Evolutionary conservation across 2,113 vertebrate species (phyloP).

Genomic region (Misgurnus anguillicaudatus): DNA sequence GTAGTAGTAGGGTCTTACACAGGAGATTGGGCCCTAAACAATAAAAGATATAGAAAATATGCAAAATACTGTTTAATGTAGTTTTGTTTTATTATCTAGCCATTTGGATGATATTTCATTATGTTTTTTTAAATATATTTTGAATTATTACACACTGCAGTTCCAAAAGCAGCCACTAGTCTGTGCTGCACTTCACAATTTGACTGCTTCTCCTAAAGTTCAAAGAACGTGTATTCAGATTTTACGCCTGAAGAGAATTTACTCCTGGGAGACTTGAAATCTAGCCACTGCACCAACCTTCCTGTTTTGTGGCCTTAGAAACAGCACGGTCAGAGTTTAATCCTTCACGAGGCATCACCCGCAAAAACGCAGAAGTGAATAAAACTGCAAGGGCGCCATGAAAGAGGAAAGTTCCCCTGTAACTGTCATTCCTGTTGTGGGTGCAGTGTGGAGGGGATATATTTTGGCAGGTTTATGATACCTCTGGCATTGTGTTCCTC

Average conservation of each 20-base stretch:
- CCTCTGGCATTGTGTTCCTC: constrained; percentile 38
- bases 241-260: too few relatives aligned
- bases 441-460: constrained; percentile 31
- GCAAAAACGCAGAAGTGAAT: constrained; percentile 10
- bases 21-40: too few relatives aligned
- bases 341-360: constrained; percentile 7
- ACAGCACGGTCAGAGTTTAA: constrained; percentile 14
- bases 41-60: too few relatives aligned
- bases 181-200: neutral
- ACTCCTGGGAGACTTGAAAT: neutral
- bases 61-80: too few relatives aligned
- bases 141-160: neutral
- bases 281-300: neutral
- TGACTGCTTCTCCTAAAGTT: constrained; percentile 3
- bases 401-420: constrained; percentile 16
- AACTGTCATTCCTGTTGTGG: constrained; percentile 27
- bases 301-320: constrained; percentile 16
- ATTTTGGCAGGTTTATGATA: constrained; percentile 37
- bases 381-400: constrained; percentile 13
- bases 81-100: too few relatives aligned
- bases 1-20: too few relatives aligned
- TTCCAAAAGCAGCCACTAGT: constrained; percentile 21
- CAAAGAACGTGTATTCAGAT: neutral
- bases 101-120: too few relatives aligned
- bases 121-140: neutral